These are phyloP conservation scores for Cavia aperea DNA, from an alignment of 2,113 vertebrate genomes.

Conservation along the genomic window DNA sequence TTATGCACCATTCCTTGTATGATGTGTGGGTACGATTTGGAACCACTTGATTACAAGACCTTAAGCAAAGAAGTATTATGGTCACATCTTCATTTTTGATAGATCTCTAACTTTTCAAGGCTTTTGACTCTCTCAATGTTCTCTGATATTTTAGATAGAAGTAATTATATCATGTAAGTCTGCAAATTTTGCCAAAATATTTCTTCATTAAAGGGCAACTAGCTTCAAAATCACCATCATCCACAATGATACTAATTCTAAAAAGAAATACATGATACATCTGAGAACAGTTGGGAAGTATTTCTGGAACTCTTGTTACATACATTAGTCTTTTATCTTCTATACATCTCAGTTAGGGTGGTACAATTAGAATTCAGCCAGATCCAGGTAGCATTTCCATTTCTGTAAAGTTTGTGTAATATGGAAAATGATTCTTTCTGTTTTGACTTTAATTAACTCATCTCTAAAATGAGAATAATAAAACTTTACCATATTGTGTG, in stretches of 20 bases:
- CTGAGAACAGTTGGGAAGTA: not conserved
- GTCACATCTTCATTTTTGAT: not conserved
- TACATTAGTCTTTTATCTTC: not conserved
- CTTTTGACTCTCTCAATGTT: not conserved
- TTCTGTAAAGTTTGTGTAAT: not conserved
- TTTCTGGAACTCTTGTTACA: not conserved
- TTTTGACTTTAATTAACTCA: not conserved
- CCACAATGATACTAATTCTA: not conserved
- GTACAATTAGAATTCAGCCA: not conserved
- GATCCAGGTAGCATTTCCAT: not conserved
- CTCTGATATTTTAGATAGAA: not conserved
- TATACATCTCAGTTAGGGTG: not conserved
- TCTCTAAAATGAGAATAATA: not conserved
- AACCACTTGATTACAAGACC: not conserved
- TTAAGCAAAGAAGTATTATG: not conserved
- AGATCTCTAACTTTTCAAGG: not conserved
- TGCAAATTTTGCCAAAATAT: not conserved
- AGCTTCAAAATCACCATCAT: slow-evolving; percentile 2
- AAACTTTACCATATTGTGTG: not conserved
- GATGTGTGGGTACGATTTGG: not conserved
- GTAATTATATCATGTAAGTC: not conserved
- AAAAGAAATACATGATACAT: not conserved
- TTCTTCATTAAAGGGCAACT: not conserved
- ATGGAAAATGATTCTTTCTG: not conserved
- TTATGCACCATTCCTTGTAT: not conserved